phyloP scores from a whole-genome alignment of 2,888 invertebrate species.

The Cheilosia grossa region DNA sequence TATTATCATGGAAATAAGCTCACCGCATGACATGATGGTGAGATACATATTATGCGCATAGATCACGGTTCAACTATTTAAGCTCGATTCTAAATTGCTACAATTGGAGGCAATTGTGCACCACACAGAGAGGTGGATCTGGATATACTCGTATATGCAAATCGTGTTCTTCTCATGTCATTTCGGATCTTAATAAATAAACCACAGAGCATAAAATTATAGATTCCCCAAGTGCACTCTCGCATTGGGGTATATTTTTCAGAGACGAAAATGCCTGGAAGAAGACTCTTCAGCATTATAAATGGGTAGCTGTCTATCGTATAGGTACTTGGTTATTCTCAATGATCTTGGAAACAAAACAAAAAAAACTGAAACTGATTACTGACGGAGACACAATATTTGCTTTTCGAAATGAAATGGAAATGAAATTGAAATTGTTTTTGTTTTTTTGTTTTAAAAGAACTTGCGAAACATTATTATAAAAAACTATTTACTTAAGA shows the following conservation, averaged over 20 bases:
- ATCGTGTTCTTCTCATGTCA: slow-evolving; percentile 46
- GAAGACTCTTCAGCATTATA: slow-evolving; percentile 12
- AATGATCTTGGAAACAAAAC: not conserved
- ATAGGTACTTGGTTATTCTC: not conserved
- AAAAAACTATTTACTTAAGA: slow-evolving; percentile 29
- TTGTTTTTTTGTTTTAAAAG: slow-evolving; percentile 2
- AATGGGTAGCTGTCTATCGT: not conserved
- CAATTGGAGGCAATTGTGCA: slow-evolving; percentile 76
- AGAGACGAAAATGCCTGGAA: not conserved
- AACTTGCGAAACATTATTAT: slow-evolving; percentile 48
- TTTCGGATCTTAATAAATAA: slow-evolving; percentile 25
- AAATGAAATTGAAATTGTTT: too few relatives aligned
- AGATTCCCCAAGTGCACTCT: slow-evolving; percentile 8
- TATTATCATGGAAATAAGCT: slow-evolving; percentile 11
- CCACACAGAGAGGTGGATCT: slow-evolving; percentile 48
- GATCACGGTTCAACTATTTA: slow-evolving; percentile 66
- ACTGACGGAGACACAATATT: not conserved
- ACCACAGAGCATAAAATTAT: not conserved
- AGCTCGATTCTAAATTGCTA: slow-evolving; percentile 80
- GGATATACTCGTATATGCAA: slow-evolving; percentile 34
- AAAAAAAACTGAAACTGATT: not conserved
- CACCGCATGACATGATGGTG: slow-evolving; percentile 11
- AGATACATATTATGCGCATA: slow-evolving; percentile 35
- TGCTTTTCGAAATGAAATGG: slow-evolving; percentile 10
- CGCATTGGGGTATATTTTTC: not conserved